Base-by-base conservation (phyloP, 2,888 invertebrate species). In the Torymus aiolomorphi region DNA sequence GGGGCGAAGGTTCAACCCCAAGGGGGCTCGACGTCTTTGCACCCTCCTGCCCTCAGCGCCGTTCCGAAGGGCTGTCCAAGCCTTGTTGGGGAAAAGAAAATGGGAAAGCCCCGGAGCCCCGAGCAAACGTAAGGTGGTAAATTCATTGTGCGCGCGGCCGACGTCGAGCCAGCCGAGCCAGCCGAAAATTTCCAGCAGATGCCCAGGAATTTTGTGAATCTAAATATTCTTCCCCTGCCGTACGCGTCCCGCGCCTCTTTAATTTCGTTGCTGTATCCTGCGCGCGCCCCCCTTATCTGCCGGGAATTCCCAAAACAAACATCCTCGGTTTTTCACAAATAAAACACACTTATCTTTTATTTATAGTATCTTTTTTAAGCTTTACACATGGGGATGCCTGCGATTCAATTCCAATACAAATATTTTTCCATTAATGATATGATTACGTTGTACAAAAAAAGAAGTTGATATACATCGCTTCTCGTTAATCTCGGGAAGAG, bases 61-160 rank as follows among this genome's bases (percentile, higher is more conserved):
- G 56, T 49, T 51, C 56, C 82, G 69, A 82, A 84, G 84, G 84
- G 80, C 56, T 84, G 86, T 84, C 85, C 84, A 85, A 84, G 84
- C 74, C 80, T 82, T 20, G 42, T 57, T 59, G 57, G 56, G 16
- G 42, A 24, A 83, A 84, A 84, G 76, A 84, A 84, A 84, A 85
- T 83, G 82, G 82, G 81, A 79, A 80, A 57, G 61, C 81, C 72
- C 54, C 61, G 79, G 67, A 76, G 82, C 78, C 73, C 71, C 42
- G 16, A 18, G 51, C 63, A 12, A 42, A 18, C 71, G 65, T 51
- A 62, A 73, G 73, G 66, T 65, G 75, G 56, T 75, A 76, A 80
- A 80, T 80, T 80, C 79, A 75, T 80, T 76, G 79, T 70, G 63
- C 12, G 54, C 74, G 31, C 18, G 24, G 54, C 20, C 14, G 11